These are phyloP conservation scores for Encarsia formosa DNA, from an alignment of 2,888 invertebrate genomes.

Conservation along the genomic window DNA sequence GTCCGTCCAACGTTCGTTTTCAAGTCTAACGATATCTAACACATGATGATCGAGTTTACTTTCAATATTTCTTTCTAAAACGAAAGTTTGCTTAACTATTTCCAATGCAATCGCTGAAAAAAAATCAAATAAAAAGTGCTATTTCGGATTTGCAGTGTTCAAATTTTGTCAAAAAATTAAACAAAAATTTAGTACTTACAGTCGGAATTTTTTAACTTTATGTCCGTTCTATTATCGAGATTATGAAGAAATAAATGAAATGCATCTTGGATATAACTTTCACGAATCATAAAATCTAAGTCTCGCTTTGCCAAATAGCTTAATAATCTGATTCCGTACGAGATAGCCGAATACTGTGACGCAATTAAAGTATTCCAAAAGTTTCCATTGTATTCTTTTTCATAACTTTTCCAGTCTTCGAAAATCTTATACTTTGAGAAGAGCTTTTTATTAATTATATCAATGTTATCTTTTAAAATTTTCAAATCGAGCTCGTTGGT, in stretches of 20 bases:
- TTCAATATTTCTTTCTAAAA: conserved; percentile 33
- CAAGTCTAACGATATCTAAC: conserved; percentile 4
- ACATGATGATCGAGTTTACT: conserved; percentile 2
- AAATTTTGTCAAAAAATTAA: too few species aligned
- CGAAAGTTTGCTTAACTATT: conserved; percentile 38
- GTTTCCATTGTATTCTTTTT: conserved; percentile 28
- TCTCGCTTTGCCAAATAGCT: conserved; percentile 41
- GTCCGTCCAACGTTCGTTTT: conserved; percentile 15
- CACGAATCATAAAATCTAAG: conserved; percentile 39
- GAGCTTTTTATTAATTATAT: conserved; percentile 7
- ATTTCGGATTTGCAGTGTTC: too few species aligned
- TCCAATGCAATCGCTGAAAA: conserved; percentile 38
- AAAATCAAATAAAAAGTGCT: too few species aligned
- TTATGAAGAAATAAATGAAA: conserved; percentile 41
- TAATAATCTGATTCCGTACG: conserved; percentile 42
- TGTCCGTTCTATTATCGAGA: conserved; percentile 33
- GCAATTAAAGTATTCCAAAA: conserved; percentile 35
- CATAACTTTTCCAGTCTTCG: conserved; percentile 26
- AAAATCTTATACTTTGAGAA: conserved; percentile 13
- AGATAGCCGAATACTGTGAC: conserved; percentile 35
- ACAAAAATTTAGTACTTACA: conserved; percentile 33
- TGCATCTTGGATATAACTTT: conserved; percentile 40
- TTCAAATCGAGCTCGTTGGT: not conserved
- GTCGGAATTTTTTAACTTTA: conserved; percentile 39
- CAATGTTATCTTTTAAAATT: conserved; percentile 1